These are phyloP conservation scores for Cyclura pinguis DNA, from an alignment of 2,797 vertebrate genomes.

Conservation along the genomic window DNA sequence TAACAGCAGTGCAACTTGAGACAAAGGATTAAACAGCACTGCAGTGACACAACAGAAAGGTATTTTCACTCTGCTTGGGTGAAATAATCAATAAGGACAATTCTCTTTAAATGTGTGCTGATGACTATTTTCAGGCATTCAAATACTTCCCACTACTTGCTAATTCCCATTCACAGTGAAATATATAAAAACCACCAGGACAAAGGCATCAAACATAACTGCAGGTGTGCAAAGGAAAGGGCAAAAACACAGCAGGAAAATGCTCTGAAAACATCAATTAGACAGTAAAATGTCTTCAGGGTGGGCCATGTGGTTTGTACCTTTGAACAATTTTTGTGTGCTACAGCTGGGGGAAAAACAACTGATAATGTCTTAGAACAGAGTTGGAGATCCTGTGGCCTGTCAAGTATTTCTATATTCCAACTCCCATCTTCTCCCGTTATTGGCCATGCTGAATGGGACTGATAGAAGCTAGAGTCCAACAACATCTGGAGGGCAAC, in stretches of 20 bases:
- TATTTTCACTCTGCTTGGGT: slow-evolving; percentile 18
- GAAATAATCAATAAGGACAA: slow-evolving; percentile 38
- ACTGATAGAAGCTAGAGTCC: not conserved
- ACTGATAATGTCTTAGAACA: slow-evolving; percentile 13
- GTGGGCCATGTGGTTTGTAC: slow-evolving; percentile 14
- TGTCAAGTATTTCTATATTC: not conserved
- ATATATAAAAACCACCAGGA: slow-evolving; percentile 27
- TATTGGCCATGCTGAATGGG: not conserved
- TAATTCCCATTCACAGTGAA: slow-evolving; percentile 45
- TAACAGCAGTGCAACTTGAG: not conserved
- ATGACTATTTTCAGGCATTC: slow-evolving; percentile 48
- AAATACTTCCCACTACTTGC: slow-evolving; percentile 41
- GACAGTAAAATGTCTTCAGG: slow-evolving; percentile 41
- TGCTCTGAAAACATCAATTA: slow-evolving; percentile 53
- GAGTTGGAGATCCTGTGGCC: slow-evolving; percentile 4
- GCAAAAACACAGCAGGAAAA: slow-evolving; percentile 23
- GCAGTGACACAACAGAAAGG: slow-evolving; percentile 9
- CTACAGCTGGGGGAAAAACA: slow-evolving; percentile 30
- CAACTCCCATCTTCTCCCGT: not conserved
- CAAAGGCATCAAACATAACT: slow-evolving; percentile 39
- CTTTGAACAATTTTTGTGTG: slow-evolving; percentile 17
- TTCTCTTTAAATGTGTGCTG: slow-evolving; percentile 42
- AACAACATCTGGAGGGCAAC: not conserved
- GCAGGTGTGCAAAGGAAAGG: slow-evolving; percentile 5
- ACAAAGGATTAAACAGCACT: slow-evolving; percentile 13